Conservation (phyloP, 2,888 invertebrate species). For the Cabera pusaria region DNA sequence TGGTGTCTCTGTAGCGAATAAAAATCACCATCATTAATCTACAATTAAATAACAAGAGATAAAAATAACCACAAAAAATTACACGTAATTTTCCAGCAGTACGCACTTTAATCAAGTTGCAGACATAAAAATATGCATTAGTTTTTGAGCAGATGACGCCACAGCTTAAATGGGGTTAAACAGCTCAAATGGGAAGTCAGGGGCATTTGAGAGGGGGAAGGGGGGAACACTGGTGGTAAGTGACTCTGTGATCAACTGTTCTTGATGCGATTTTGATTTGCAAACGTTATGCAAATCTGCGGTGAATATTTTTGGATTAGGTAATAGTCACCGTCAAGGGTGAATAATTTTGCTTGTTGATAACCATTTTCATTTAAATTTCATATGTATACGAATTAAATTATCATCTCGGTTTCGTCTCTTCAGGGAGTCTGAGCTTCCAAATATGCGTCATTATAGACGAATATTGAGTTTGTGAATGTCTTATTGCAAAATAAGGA, state of each 20-base stretch:
- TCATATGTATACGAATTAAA: no score
- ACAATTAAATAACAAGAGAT: no score
- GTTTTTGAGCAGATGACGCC: constrained; percentile 37
- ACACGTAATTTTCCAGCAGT: constrained; percentile 39
- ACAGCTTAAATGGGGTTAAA: constrained; percentile 47
- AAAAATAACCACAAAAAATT: no score
- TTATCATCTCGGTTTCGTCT: no score
- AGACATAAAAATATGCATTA: constrained; percentile 46
- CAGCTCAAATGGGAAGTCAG: constrained; percentile 11
- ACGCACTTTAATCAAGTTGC: constrained; percentile 38
- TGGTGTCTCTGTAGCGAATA: no score
- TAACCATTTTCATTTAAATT: constrained; percentile 8
- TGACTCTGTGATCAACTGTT: constrained; percentile 15
- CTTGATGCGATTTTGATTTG: constrained; percentile 42
- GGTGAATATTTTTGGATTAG: constrained; percentile 33
- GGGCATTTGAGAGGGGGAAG: no score
- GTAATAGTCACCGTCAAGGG: constrained; percentile 16
- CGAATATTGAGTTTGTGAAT: no score
- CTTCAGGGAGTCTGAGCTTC: no score
- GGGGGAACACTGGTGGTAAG: constrained; percentile 2
- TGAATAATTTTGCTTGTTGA: constrained; percentile 17
- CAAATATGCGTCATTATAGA: no score
- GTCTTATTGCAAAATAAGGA: no score
- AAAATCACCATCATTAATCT: no score
- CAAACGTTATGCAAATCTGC: constrained; percentile 36